phyloP scores from a whole-genome alignment of 2,888 invertebrate genomes.

The Ypsolopha sequella region DNA sequence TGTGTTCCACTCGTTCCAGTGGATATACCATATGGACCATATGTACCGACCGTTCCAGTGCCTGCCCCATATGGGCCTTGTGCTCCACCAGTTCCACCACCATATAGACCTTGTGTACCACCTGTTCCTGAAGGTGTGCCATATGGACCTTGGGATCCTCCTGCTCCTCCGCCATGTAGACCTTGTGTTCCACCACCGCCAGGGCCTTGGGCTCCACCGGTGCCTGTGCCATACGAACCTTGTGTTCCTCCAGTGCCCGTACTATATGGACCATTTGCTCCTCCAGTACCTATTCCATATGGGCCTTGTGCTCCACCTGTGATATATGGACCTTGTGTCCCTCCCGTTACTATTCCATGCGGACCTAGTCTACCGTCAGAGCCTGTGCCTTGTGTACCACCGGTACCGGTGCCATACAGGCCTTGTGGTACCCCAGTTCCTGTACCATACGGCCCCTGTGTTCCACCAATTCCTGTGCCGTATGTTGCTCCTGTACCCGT shows the following conservation, averaged over 20 bases:
- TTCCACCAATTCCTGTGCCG: slow-evolving; percentile 5
- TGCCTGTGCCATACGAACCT: neutral
- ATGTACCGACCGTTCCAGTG: slow-evolving; percentile 4
- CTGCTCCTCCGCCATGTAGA: slow-evolving; percentile 8
- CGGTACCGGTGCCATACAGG: neutral
- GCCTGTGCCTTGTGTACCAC: neutral
- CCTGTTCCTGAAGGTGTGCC: neutral
- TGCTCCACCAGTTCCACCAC: neutral
- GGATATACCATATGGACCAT: neutral
- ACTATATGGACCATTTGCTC: neutral
- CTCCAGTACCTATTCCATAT: slow-evolving; percentile 5
- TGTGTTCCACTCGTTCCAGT: neutral
- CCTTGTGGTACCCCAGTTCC: slow-evolving; percentile 6
- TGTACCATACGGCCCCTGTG: neutral
- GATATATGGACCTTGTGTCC: neutral
- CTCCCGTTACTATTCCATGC: slow-evolving; percentile 7
- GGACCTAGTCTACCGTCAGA: neutral
- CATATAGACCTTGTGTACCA: neutral
- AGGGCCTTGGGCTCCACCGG: slow-evolving; percentile 6
- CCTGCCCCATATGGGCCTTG: neutral
- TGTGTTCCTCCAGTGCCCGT: neutral
- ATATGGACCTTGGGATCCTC: slow-evolving; percentile 4
- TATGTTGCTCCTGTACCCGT: slow-evolving; percentile 2
- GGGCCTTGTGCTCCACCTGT: slow-evolving; percentile 1
- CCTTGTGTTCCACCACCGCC: neutral